Evolutionary conservation across 2,888 invertebrate genomes (phyloP), one percentile per base, ranked within the genome.

Genomic region (Prionchulus punctatus): DNA sequence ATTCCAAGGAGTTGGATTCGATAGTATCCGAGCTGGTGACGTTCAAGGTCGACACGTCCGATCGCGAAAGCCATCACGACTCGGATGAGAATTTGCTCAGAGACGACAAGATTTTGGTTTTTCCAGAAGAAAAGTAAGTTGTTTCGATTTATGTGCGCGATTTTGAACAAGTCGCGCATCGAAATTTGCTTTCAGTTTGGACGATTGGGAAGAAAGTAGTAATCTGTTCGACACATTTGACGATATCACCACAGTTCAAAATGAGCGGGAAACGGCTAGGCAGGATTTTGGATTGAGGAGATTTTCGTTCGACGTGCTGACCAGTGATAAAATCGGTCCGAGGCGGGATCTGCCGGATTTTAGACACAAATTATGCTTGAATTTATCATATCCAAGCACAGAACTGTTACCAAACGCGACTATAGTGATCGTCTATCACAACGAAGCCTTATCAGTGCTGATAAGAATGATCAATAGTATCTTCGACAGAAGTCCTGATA

Each of bases 371-470:
- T 70, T 84, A 82, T 85, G 27, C 18, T 43, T n/a, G 12, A 43
- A 26, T 12, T 7, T 25, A 43, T 15, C 60, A 36, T 43, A 50
- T 26, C 12, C 7, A 21, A 31, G 2, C 30, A 7, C 4, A n/a
- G n/a, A 79, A 50, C 77, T 83, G 62, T 78, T 94, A 67, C 92
- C 92, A 2, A 83, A 85, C 43, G 91, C 92, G 30, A 87, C 88
- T 67, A 86, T 98, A 65, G 88, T 98, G 58, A 91, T 98, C 67
- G 94, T 98, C 55, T 98, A 96, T 76, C 94, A 96, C 77, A 98
- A 98, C 73, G 96, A 98, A 74, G 94, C 94, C 0, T 92, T 94
- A 90, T 84, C 89, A 43, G 96, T 96, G 0, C 79, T 98, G 28
- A 78, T 96, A 60, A 79, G 96, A 57, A 70, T 68, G 65, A 58